Base-by-base conservation (phyloP, 2,113 vertebrate genomes). In the Limnothrissa miodon region DNA sequence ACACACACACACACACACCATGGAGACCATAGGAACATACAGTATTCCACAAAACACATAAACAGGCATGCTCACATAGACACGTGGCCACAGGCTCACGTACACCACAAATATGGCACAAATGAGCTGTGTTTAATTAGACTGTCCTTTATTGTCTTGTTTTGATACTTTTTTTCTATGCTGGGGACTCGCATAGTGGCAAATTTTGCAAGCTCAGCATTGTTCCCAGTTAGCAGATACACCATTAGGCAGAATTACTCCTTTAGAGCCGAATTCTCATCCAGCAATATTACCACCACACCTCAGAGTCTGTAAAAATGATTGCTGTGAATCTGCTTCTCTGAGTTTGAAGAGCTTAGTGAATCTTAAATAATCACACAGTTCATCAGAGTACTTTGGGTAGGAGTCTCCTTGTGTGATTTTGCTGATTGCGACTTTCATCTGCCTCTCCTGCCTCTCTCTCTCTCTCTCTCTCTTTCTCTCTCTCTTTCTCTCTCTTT, bases 201-300 rank as follows among this genome's bases (percentile, higher is more conserved):
- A 62, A n/a, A n/a, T n/a, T 9, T 46, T 36, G 66, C 66, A 13
- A 36, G 66, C 66, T 74, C 66, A 74, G 66, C 66, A 74, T 36
- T 74, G 66, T 74, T 74, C 66, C 36, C 33, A 74, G 25, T 74
- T 74, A 74, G 66, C 15, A 36, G 66, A 29, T 10, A 74, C 29
- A 33, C 66, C 66, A 74, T 70, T 70, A 70, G 0, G 5, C 33
- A 59, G 81, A 86, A 86, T 80, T 79, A 59, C 45, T 36, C 66
- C 51, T 44, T 83, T 81, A 51, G 86, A 84, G 86, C 84, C 84
- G 86, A 53, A 70, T 82, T 81, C 81, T 82, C 87, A 84, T 84
- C 48, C 81, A 78, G 62, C 82, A 39, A 79, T 84, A 86, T 84
- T 84, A 83, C 33, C 66, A 80, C 82, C 39, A 51, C 45, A 83